These are phyloP conservation scores for Drosophila pseudoobscura DNA, from an alignment of 1,140 invertebrate species.

Conservation along the genomic window DNA sequence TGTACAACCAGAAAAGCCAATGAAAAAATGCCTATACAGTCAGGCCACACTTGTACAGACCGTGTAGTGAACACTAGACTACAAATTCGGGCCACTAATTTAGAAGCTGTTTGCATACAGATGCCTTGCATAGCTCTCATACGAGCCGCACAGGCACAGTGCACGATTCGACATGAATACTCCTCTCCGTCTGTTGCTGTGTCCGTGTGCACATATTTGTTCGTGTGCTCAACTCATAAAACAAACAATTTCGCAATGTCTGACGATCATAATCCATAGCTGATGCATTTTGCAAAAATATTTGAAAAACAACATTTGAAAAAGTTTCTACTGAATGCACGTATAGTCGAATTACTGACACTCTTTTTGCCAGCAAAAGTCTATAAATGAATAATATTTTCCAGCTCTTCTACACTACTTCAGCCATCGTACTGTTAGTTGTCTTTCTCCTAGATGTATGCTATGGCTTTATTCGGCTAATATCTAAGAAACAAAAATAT, in stretches of 20 bases:
- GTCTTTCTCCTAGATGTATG: too few relatives aligned
- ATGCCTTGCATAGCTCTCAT: constrained; percentile 33
- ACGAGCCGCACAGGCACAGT: neutral
- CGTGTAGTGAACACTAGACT: constrained; percentile 17
- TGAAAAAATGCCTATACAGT: constrained; percentile 5
- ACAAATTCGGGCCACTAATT: constrained; percentile 39
- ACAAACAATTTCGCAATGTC: constrained; percentile 47
- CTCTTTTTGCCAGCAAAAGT: neutral
- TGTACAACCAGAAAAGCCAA: constrained; percentile 40
- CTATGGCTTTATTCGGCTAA: neutral
- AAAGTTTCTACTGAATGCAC: too few relatives aligned
- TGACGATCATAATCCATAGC: constrained; percentile 43
- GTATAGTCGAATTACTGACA: constrained; percentile 2
- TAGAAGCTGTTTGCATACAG: constrained; percentile 29
- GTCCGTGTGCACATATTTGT: constrained; percentile 12
- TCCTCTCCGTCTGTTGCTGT: too few relatives aligned
- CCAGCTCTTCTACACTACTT: too few relatives aligned
- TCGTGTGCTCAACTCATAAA: constrained; percentile 42
- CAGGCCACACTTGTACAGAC: constrained; percentile 12
- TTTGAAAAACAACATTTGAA: constrained; percentile 8
- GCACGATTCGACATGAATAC: constrained; percentile 19
- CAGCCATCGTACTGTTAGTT: too few relatives aligned
- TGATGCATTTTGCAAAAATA: constrained; percentile 37
- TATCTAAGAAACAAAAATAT: too few relatives aligned
- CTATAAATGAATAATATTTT: too few relatives aligned